A percentile compares a stretch with the other conserved stretches of the same genome.
Evolutionary conservation across 1,140 invertebrate genomes (phyloP).

Genomic region (Plutomurus gul): DNA sequence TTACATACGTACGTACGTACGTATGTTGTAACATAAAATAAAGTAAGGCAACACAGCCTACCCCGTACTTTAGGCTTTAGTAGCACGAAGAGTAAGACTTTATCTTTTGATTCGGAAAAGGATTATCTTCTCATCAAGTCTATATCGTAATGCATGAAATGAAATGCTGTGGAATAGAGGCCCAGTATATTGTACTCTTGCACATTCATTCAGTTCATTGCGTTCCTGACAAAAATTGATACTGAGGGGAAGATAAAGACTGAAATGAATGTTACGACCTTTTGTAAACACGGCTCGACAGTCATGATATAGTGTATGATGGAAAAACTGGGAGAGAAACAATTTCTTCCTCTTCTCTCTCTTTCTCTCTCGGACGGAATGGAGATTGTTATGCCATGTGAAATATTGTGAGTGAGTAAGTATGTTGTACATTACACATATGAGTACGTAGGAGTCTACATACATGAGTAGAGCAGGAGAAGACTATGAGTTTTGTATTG

Average conservation of each 20-base stretch:
- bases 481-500: background rate
- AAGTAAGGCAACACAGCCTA: background rate
- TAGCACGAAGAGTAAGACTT: background rate
- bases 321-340: constrained; percentile 14
- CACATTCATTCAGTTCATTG: constrained; percentile 8
- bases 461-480: background rate
- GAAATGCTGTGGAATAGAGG: background rate
- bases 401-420: constrained; percentile 16
- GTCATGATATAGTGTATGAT: background rate
- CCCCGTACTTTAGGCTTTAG: background rate
- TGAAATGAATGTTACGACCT: constrained; percentile 29
- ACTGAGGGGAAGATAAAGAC: constrained; percentile 20
- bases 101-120: constrained; percentile 29
- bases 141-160: background rate
- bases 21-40: constrained; percentile 28
- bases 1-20: too few relatives aligned
- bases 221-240: constrained; percentile 26
- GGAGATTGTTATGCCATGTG: background rate
- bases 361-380: too few relatives aligned
- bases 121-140: constrained; percentile 26
- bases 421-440: background rate
- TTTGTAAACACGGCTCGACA: constrained; percentile 14
- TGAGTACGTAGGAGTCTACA: background rate
- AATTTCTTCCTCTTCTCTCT: constrained; percentile 12
- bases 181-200: background rate